Evolutionary conservation across 2,113 vertebrate genomes (phyloP).

Genomic region (Chamaetylas fuelleborni): DNA sequence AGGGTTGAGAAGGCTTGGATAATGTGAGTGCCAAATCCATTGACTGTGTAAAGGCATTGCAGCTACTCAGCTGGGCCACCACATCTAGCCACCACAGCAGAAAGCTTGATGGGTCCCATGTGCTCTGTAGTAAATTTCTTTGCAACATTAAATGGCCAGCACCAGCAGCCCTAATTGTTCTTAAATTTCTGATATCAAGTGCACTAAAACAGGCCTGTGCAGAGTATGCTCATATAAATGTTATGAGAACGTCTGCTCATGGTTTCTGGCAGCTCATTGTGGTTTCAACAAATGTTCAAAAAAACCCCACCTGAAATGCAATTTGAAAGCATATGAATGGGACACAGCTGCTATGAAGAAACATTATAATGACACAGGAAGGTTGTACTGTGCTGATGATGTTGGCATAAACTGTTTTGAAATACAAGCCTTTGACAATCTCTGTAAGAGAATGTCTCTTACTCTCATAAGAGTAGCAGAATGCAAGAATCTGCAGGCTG

Average conservation of each 20-base stretch:
- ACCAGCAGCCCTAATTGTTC: neutral
- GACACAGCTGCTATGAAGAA: neutral
- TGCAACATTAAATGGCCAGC: neutral
- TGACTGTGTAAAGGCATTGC: neutral
- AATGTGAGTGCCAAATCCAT: neutral
- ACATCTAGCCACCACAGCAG: neutral
- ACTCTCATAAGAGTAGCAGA: neutral
- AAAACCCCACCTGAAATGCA: neutral
- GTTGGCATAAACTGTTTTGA: neutral
- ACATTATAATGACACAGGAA: neutral
- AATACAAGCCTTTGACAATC: neutral
- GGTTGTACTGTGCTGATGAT: neutral
- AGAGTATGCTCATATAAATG: neutral
- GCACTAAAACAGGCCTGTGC: neutral
- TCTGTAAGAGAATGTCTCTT: neutral
- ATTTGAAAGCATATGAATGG: neutral
- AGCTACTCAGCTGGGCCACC: neutral
- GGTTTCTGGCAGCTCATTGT: neutral
- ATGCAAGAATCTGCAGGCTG: neutral
- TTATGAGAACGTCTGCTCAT: neutral
- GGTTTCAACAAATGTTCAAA: neutral
- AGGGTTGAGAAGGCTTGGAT: neutral
- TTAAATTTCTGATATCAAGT: neutral
- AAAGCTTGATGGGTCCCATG: rapidly evolving
- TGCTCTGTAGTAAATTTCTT: neutral